These are phyloP conservation scores for Mugil cephalus DNA, from an alignment of 2,113 vertebrate species.

Conservation along the genomic window DNA sequence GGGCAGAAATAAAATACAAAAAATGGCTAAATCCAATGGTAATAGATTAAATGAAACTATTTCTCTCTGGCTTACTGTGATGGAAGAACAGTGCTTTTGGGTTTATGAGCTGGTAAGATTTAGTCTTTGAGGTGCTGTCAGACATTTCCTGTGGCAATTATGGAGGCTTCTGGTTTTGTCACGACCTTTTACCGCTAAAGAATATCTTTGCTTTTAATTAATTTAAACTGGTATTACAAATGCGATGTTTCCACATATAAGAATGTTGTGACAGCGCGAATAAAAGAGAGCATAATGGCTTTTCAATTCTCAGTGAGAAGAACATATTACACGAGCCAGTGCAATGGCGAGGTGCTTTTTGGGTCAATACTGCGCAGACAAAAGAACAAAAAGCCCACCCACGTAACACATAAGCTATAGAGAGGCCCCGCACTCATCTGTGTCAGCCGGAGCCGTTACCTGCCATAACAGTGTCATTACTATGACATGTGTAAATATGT, in stretches of 20 bases:
- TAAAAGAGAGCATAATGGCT: constrained; percentile 57
- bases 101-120: constrained; percentile 26
- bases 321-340: constrained; percentile 59
- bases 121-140: constrained; percentile 33
- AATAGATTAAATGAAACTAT: constrained; percentile 55
- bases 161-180: neutral
- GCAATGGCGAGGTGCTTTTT: constrained; percentile 56
- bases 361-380: constrained; percentile 52
- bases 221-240: constrained; percentile 8
- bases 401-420: constrained; percentile 33
- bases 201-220: constrained; percentile 30
- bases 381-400: constrained; percentile 36
- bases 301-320: constrained; percentile 47
- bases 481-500: constrained; percentile 51
- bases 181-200: constrained; percentile 16
- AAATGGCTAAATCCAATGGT: constrained; percentile 39
- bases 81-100: constrained; percentile 5
- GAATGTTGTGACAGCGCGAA: constrained; percentile 3
- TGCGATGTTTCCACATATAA: neutral
- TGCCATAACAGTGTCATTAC: constrained; percentile 46
- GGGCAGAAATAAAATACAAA: constrained; percentile 33
- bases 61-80: constrained; percentile 28
- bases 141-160: neutral
- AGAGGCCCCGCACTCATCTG: constrained; percentile 21
- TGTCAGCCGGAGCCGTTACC: constrained; percentile 27